A percentile compares a stretch with the other conserved stretches of the same genome.
Conservation (phyloP, 2,797 vertebrate species). For the Phalloptychus januarius region DNA sequence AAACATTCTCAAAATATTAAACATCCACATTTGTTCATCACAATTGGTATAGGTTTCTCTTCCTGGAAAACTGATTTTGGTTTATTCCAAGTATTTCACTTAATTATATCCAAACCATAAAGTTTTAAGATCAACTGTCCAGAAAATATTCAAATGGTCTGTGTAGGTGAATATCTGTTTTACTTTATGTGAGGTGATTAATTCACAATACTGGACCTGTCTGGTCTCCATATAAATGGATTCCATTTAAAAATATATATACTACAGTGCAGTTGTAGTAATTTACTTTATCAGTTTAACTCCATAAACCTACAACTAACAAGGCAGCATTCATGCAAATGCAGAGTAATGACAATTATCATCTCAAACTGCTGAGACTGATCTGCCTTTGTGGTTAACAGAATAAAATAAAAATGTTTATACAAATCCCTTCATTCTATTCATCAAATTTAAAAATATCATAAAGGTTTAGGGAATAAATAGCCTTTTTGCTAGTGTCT, state of each 20-base stretch:
- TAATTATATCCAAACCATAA: not conserved
- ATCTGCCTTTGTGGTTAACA: not conserved
- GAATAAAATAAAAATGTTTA: not conserved
- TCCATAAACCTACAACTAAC: not conserved
- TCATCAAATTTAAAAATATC: not conserved
- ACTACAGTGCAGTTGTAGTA: not conserved
- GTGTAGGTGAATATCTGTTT: not conserved
- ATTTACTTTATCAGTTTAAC: not conserved
- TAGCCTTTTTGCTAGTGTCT: not conserved
- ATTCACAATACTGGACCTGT: not conserved
- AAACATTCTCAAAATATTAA: not conserved
- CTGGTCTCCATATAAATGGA: not conserved
- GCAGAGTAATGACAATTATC: not conserved
- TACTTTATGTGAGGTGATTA: too few species aligned
- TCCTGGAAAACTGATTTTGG: not conserved
- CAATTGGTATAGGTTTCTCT: not conserved
- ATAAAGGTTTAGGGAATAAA: not conserved
- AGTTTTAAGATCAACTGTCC: not conserved
- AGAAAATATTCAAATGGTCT: not conserved
- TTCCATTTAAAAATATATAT: not conserved
- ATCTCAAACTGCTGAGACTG: not conserved
- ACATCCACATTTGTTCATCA: not conserved
- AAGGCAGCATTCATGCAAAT: not conserved
- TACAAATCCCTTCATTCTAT: not conserved
- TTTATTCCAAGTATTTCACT: not conserved